Evolutionary conservation across 2,797 vertebrate species (phyloP).

Genomic region (Erithacus rubecula): DNA sequence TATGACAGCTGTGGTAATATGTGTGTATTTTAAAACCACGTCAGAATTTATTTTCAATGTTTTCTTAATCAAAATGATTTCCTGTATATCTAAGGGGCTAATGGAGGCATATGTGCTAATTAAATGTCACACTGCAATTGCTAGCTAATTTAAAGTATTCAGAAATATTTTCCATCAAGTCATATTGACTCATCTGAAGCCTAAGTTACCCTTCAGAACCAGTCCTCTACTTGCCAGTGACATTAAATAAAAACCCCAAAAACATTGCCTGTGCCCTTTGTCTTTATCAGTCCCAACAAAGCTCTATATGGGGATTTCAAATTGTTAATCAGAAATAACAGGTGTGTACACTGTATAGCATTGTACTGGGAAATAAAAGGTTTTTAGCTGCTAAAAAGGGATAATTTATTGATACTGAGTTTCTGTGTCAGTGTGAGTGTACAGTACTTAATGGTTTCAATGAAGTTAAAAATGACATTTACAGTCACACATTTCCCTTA

Average conservation of each 20-base stretch:
- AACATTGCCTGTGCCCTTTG: background rate
- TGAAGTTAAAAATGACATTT: background rate
- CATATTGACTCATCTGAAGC: background rate
- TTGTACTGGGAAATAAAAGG: background rate
- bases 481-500: background rate
- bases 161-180: background rate
- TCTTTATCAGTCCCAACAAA: background rate
- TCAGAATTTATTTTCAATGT: background rate
- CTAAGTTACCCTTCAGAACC: background rate
- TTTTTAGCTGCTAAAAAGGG: background rate
- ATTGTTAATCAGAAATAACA: background rate
- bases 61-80: conserved; percentile 23
- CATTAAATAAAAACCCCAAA: fast-evolving
- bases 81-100: background rate
- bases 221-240: background rate
- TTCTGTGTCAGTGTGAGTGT: background rate
- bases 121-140: conserved; percentile 15
- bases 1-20: background rate
- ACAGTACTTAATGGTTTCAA: background rate
- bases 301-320: background rate
- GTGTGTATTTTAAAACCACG: background rate
- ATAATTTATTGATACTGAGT: background rate
- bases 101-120: conserved; percentile 3
- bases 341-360: background rate
- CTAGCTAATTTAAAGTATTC: conserved; percentile 22